Evolutionary conservation across 2,113 vertebrate species (phyloP).

Genomic region (Aviceda subcristata): DNA sequence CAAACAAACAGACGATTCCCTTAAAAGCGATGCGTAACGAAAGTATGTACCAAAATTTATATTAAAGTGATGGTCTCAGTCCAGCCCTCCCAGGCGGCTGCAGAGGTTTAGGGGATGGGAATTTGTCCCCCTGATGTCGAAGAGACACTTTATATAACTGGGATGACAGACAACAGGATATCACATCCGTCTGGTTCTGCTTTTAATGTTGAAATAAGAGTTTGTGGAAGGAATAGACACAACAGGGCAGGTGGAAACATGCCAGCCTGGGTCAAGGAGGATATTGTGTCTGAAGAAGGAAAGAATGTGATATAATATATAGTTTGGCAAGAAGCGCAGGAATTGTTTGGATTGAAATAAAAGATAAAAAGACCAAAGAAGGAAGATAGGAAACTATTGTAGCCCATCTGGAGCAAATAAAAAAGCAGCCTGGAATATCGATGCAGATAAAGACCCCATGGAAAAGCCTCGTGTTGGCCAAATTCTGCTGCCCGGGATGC

Average conservation of each 20-base stretch:
- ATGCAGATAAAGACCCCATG: constrained; percentile 18
- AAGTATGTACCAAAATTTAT: neutral
- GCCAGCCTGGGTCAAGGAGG: constrained; percentile 67
- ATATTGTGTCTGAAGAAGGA: constrained; percentile 69
- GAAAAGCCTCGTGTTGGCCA: neutral
- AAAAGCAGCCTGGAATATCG: constrained; percentile 18
- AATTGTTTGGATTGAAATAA: constrained; percentile 69
- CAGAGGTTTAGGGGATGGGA: neutral
- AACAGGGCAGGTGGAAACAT: constrained; percentile 56
- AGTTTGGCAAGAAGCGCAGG: constrained; percentile 59
- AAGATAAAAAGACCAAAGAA: constrained; percentile 62
- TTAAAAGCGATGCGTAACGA: neutral
- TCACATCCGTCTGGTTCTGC: constrained; percentile 28
- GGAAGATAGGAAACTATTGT: constrained; percentile 53
- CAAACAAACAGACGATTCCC: neutral
- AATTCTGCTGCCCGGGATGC: neutral
- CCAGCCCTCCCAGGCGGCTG: neutral
- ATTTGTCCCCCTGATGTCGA: neutral
- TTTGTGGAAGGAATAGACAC: constrained; percentile 64
- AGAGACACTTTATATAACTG: constrained; percentile 47
- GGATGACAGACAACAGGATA: constrained; percentile 40
- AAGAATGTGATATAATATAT: constrained; percentile 69
- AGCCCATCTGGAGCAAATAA: constrained; percentile 70
- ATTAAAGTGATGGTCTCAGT: neutral
- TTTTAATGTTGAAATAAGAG: constrained; percentile 35